Percentiles rank a stretch among this genome's conserved stretches.
Conservation (phyloP, 2,113 vertebrate genomes). For the Leptobrachium leishanense region DNA sequence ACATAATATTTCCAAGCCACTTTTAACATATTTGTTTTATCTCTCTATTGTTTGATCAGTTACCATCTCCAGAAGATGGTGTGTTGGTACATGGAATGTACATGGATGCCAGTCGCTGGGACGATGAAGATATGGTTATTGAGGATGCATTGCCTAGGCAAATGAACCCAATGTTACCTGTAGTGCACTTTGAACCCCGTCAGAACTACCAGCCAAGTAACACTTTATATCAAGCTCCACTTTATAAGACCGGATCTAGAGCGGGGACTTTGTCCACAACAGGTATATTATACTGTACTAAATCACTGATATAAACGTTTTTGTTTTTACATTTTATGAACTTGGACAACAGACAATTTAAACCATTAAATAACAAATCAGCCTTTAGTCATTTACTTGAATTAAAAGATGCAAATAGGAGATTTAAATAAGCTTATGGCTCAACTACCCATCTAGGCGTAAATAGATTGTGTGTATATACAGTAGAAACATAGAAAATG, state of each 20-base stretch:
- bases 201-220: conserved; percentile 67
- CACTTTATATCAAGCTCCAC: conserved; percentile 67
- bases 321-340: too few species aligned
- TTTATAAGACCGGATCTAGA: conserved; percentile 77
- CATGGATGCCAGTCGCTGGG: conserved; percentile 77
- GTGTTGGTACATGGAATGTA: conserved; percentile 77
- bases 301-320: too few species aligned
- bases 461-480: too few species aligned
- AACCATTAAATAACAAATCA: too few species aligned
- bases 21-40: too few species aligned
- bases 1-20: too few species aligned
- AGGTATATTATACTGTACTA: conserved; percentile 54
- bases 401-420: too few species aligned
- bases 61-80: conserved; percentile 68
- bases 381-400: too few species aligned
- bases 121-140: conserved; percentile 68
- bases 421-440: too few species aligned
- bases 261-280: conserved; percentile 77
- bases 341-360: too few species aligned
- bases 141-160: conserved; percentile 68
- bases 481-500: too few species aligned
- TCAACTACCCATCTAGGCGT: too few species aligned
- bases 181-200: conserved; percentile 75
- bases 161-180: conserved; percentile 71
- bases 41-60: conserved; percentile 52